These are phyloP conservation scores for Whitmania pigra DNA, from an alignment of 1,140 invertebrate genomes.

Conservation along the genomic window DNA sequence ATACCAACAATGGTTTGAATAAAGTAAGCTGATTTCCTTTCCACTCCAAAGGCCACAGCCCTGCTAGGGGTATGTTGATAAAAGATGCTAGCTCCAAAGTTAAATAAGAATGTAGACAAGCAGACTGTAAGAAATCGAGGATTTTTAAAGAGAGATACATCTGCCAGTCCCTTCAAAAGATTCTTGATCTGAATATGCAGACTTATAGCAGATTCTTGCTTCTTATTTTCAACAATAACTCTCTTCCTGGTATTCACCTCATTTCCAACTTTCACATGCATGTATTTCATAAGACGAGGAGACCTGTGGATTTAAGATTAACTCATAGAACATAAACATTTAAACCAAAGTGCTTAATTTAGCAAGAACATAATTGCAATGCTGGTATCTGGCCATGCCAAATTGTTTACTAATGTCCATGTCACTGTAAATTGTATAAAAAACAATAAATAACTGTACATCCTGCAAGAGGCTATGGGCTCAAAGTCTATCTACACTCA, in stretches of 20 bases:
- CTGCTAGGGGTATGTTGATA: slow-evolving; percentile 12
- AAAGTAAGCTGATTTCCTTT: not conserved
- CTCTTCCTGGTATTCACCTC: not conserved
- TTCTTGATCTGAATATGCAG: slow-evolving; percentile 1
- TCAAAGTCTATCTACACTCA: too few relatives aligned
- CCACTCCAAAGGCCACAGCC: slow-evolving; percentile 11
- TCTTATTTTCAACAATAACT: not conserved
- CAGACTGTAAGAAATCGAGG: not conserved
- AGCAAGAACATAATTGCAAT: too few relatives aligned
- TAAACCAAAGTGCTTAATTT: too few relatives aligned
- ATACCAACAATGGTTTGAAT: not conserved
- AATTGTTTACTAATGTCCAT: too few relatives aligned
- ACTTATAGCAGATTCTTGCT: not conserved
- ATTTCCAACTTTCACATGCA: not conserved
- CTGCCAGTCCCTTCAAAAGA: not conserved
- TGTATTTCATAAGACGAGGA: not conserved
- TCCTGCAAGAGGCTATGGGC: too few relatives aligned
- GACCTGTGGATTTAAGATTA: not conserved
- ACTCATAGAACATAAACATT: too few relatives aligned
- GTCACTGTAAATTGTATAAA: too few relatives aligned
- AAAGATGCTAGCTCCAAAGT: slow-evolving; percentile 8
- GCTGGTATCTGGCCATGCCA: too few relatives aligned
- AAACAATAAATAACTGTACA: too few relatives aligned
- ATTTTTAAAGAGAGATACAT: slow-evolving; percentile 10
- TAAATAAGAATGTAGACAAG: slow-evolving; percentile 4